A percentile compares a stretch with the other conserved stretches of the same genome.
phyloP scores from a whole-genome alignment of 1,140 invertebrate genomes.

The Sarcophaga bullata region DNA sequence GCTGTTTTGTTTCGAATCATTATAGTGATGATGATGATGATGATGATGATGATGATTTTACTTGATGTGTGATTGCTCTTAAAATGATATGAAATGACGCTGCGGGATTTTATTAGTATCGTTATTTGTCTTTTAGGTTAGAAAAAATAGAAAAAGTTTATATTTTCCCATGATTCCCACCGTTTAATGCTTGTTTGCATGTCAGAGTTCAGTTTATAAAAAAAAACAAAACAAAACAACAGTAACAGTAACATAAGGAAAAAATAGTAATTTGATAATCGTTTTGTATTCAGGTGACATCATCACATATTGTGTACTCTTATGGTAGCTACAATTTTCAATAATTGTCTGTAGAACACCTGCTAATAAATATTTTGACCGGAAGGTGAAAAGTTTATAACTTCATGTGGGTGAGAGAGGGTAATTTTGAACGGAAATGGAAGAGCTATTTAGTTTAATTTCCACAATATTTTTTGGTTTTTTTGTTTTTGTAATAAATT shows the following conservation, averaged over 20 bases:
- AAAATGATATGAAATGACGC: slow-evolving; percentile 21
- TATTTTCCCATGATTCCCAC: slow-evolving; percentile 34
- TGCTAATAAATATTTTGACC: slow-evolving; percentile 14
- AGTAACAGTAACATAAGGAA: not conserved
- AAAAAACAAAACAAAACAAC: not conserved
- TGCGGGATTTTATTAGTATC: slow-evolving; percentile 37
- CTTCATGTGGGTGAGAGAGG: not conserved
- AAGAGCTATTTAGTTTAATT: not conserved
- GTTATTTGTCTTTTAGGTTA: not conserved
- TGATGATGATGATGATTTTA: slow-evolving; percentile 33
- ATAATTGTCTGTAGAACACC: not conserved
- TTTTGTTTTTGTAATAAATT: not conserved
- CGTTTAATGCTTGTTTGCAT: slow-evolving; percentile 29
- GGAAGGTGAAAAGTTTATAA: slow-evolving; percentile 25
- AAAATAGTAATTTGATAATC: slow-evolving; percentile 26
- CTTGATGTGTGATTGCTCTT: slow-evolving; percentile 23
- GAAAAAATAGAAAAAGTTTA: not conserved
- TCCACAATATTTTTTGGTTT: not conserved
- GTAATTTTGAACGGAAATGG: not conserved
- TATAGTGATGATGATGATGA: not conserved
- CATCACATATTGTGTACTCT: slow-evolving; percentile 5
- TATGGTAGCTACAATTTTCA: not conserved
- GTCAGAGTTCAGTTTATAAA: slow-evolving; percentile 22
- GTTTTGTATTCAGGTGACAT: slow-evolving; percentile 25
- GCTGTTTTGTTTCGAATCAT: not conserved